Base-by-base conservation (phyloP, 2,797 vertebrate genomes). In the Zenarchopterus dispar region DNA sequence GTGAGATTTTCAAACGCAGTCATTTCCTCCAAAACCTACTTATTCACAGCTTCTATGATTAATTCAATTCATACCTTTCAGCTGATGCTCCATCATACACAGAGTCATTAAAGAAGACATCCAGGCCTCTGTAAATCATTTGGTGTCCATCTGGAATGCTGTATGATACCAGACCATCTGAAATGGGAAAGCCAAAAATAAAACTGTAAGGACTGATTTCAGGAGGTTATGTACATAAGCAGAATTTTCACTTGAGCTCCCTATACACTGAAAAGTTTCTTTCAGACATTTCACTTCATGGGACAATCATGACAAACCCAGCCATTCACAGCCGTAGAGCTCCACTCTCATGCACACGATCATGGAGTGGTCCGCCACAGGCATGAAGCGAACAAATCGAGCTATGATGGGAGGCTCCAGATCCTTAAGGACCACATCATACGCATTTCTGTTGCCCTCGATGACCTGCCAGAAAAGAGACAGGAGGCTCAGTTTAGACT, bases 331-430 rank as follows among this genome's bases (percentile, higher is more conserved):
- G 84, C 97, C 97, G 0, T 99, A 99, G 18, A 99, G 94, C 88
- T 99, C 97, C 84, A 99, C 97, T 0, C 97, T 93, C 93, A 99
- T 95, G 46, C 97, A 99, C 69, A 97, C 96, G 0, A 94, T 97
- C 93, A 96, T 96, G 68, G 96, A 97, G 82, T 96, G 95, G 81
- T 98, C 96, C 0, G 96, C 97, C 82, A 98, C 92, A 0, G 97
- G 97, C 89, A 99, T 94, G 83, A 99, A 98, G 73, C 97, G 96
- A 8, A 99, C 92, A 13, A 95, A 97, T 50, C 95, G 94, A 11
- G 96, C 96, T 0, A 98, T 95, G 43, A 99, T 95, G 19, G 97
- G 97, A 0, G 97, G 97, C 84, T 98, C 96, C 85, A 99, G 88
- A 74, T 98, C 97, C 89, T 97, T 98, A 66, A 99, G 93, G 46